A percentile compares a stretch with the other conserved stretches of the same genome.
Conservation (phyloP, 2,888 invertebrate species). For the Macaria liturata region DNA sequence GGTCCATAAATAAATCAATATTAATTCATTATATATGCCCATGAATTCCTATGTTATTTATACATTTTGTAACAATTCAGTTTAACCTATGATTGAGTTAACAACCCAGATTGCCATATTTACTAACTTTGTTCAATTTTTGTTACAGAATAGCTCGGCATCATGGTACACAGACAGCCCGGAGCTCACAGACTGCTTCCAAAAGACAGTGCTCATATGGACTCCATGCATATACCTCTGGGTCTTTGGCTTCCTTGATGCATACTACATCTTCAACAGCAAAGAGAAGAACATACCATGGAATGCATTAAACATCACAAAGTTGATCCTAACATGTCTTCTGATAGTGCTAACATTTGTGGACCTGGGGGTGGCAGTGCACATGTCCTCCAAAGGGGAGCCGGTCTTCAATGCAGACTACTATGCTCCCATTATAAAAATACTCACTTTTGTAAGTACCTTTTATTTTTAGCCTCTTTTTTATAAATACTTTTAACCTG, state of each 20-base stretch:
- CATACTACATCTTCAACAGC: constrained; percentile 89
- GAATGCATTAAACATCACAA: constrained; percentile 88
- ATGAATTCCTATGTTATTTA: too few relatives aligned
- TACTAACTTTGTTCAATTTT: constrained; percentile 4
- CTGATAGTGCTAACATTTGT: constrained; percentile 86
- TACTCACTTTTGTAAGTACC: constrained; percentile 91
- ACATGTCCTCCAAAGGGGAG: constrained; percentile 76
- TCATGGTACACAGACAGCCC: constrained; percentile 93
- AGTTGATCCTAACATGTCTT: constrained; percentile 85
- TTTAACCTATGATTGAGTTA: too few relatives aligned
- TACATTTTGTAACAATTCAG: too few relatives aligned
- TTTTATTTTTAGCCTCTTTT: background rate
- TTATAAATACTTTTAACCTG: too few relatives aligned
- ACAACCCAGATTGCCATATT: too few relatives aligned
- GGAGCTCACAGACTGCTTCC: constrained; percentile 95
- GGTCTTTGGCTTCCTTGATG: constrained; percentile 88
- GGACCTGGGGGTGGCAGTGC: constrained; percentile 86
- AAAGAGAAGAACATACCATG: constrained; percentile 91
- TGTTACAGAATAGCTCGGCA: constrained; percentile 87
- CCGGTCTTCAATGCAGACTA: constrained; percentile 87
- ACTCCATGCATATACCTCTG: constrained; percentile 93
- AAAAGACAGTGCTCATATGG: constrained; percentile 95
- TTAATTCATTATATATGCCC: too few relatives aligned
- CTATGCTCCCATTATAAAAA: constrained; percentile 90
- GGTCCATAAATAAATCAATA: too few relatives aligned